Evolutionary conservation across 2,113 vertebrate species (phyloP), one percentile per base, ranked within the genome.

Genomic region (Pithys albifrons): DNA sequence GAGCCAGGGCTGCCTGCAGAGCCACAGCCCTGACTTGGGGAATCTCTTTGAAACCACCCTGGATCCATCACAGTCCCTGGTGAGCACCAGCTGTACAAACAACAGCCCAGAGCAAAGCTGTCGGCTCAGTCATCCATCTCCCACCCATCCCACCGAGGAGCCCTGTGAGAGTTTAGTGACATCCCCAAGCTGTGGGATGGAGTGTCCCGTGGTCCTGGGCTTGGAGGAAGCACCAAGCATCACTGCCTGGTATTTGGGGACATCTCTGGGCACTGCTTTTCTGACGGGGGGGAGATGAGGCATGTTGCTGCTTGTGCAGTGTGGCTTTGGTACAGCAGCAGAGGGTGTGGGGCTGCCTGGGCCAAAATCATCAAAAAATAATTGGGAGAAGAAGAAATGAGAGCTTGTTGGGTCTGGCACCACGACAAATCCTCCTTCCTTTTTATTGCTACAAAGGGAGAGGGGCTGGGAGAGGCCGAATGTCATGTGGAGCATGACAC

Each of bases 41-140:
- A 55, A 84, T 61, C 24, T 45, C 78, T 92, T 90, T 90, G 95
- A 90, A 92, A 69, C 39, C 37, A 35, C 41, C 61, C 17, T 46
- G 2, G 31, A 58, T 85, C 51, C 76, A 17, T 10, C 66, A 7
- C 1, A 0, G 7, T 27, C 49, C 35, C 46, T 15, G 46, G 33
- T 14, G 37, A 87, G 19, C 27, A 18, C 52, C 89, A 90, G 86
- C 92, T 95, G 92, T 88, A 67, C 45, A 88, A 94, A 90, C 82
- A 90, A 59, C 35, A 58, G 59, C 72, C 66, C 1, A 0, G n/a
- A 49, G 59, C 51, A 79, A 39, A 85, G 46, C 57, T 55, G 31
- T 51, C 0, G 6, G 20, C 43, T 61, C 45, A 19, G 33, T 55
- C 77, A 48, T 41, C 64, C 8, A 2, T 31, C 64, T 76, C 37